phyloP scores from a whole-genome alignment of 2,113 vertebrate genomes.

The Larimichthys polyactis region DNA sequence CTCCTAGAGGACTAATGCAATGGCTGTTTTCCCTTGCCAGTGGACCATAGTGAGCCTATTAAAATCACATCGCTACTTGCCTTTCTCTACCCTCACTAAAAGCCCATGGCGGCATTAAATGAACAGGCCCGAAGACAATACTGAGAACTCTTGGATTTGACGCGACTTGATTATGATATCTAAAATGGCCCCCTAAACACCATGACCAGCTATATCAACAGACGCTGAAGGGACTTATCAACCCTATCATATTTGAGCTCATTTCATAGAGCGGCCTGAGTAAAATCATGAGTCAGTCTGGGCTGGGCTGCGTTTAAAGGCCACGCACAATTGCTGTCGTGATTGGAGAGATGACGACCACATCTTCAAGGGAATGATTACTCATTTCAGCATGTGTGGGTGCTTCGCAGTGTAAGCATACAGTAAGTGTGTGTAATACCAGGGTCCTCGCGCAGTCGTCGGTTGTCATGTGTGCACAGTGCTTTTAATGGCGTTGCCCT shows the following conservation, averaged over 20 bases:
- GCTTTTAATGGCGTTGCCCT: slow-evolving; percentile 39
- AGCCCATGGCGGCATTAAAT: slow-evolving; percentile 69
- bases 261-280: slow-evolving; percentile 48
- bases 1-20: slow-evolving; percentile 63
- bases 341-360: slow-evolving; percentile 34
- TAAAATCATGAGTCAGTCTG: slow-evolving; percentile 32
- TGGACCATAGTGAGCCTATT: slow-evolving; percentile 77
- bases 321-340: slow-evolving; percentile 30
- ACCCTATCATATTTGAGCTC: slow-evolving; percentile 39
- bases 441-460: background rate
- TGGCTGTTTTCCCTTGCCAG: slow-evolving; percentile 64
- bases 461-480: slow-evolving; percentile 35
- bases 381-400: slow-evolving; percentile 44
- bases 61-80: slow-evolving; percentile 69
- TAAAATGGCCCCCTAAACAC: slow-evolving; percentile 58
- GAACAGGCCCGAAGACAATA: slow-evolving; percentile 67
- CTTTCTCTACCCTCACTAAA: slow-evolving; percentile 72
- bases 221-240: slow-evolving; percentile 58
- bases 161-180: slow-evolving; percentile 66
- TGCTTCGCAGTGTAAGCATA: background rate
- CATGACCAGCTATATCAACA: slow-evolving; percentile 58
- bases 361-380: slow-evolving; percentile 46
- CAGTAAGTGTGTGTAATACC: slow-evolving; percentile 14
- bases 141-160: slow-evolving; percentile 57
- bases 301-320: slow-evolving; percentile 38